A percentile compares a stretch with the other conserved stretches of the same genome.
Conservation (phyloP, 2,888 invertebrate genomes). For the Drosophila aldrichi region DNA sequence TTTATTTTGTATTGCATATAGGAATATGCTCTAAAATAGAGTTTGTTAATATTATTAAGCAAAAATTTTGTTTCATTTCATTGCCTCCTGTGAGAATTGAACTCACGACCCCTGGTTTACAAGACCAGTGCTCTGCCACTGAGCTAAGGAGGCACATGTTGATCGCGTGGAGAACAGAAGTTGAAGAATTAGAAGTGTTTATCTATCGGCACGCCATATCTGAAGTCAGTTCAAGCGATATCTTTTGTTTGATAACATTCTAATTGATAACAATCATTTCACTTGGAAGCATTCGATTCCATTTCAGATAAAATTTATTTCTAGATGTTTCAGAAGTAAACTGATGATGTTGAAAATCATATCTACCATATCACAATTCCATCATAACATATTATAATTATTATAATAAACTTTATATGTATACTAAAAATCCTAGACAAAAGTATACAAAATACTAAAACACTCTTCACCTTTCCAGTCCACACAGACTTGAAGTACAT, state of each 20-base stretch:
- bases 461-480: not conserved
- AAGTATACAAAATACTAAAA: not conserved
- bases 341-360: not conserved
- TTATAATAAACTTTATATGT: too few relatives aligned
- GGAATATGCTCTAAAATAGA: not conserved
- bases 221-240: not conserved
- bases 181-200: not conserved
- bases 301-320: not conserved
- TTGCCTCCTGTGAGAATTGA: constrained; percentile 95
- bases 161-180: not conserved
- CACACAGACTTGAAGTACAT: not conserved
- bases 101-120: constrained; percentile 97
- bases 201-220: not conserved
- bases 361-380: too few relatives aligned
- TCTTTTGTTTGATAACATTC: not conserved
- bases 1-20: not conserved
- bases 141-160: constrained; percentile 90
- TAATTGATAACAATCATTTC: constrained; percentile 2
- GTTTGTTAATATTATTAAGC: not conserved
- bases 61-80: not conserved
- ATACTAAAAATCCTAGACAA: not conserved
- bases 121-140: constrained; percentile 96
- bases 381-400: too few relatives aligned
- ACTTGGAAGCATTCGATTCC: not conserved
- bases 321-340: not conserved